Percentiles rank a stretch among this genome's conserved stretches.
phyloP scores from a whole-genome alignment of 1,140 invertebrate genomes.

The Papilio helenus region DNA sequence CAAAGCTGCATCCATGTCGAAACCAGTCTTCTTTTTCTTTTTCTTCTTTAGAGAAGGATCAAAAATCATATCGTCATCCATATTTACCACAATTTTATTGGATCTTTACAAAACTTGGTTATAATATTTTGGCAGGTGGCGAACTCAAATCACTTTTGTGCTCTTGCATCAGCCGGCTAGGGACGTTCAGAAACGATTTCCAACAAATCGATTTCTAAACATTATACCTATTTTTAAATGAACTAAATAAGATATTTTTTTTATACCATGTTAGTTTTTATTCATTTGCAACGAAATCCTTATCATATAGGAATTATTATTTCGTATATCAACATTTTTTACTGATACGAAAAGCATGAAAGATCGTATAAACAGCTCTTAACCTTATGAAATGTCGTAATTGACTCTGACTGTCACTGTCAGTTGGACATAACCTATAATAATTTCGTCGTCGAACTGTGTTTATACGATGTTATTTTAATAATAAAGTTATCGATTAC shows the following conservation, averaged over 20 bases:
- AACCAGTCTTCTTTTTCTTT: constrained; percentile 97
- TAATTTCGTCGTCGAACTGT: not conserved
- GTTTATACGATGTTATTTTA: constrained; percentile 25
- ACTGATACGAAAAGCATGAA: not conserved
- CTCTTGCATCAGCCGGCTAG: constrained; percentile 60
- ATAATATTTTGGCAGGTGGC: constrained; percentile 66
- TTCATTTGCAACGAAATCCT: not conserved
- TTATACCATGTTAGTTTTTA: not conserved
- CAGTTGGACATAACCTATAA: not conserved
- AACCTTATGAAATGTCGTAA: not conserved
- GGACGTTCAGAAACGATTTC: constrained; percentile 11
- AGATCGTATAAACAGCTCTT: not conserved
- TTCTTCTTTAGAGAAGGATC: constrained; percentile 94
- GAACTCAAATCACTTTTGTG: constrained; percentile 51
- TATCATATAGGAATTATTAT: not conserved
- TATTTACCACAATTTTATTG: constrained; percentile 56
- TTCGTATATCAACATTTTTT: not conserved
- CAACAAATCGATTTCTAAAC: not conserved
- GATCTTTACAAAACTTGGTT: constrained; percentile 60
- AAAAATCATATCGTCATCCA: constrained; percentile 82
- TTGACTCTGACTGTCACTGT: not conserved
- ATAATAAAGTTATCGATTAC: constrained; percentile 3
- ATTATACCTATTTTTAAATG: not conserved
- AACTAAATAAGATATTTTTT: not conserved
- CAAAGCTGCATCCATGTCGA: constrained; percentile 93